Conservation (phyloP, 2,888 invertebrate species). For the Eupeodes luniger region DNA sequence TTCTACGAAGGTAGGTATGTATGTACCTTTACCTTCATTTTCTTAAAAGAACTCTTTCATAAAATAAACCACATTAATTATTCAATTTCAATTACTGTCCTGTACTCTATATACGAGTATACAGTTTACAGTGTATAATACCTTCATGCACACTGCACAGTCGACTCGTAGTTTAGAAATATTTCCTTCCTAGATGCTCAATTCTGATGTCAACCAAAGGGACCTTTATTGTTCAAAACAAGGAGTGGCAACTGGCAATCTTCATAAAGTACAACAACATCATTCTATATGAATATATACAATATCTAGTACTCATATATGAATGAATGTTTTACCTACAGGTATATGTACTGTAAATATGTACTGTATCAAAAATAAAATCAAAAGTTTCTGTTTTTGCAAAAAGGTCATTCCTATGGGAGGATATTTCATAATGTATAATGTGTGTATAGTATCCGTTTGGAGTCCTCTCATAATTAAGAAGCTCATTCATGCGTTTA, state of each 20-base stretch:
- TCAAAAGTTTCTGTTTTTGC: constrained; percentile 34
- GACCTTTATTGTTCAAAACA: constrained; percentile 9
- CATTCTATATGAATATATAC: constrained; percentile 23
- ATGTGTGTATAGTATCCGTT: neutral
- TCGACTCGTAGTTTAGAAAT: neutral
- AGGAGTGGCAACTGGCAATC: constrained; percentile 17
- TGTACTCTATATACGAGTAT: neutral
- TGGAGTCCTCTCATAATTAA: constrained; percentile 35
- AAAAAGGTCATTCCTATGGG: constrained; percentile 48
- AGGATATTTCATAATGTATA: constrained; percentile 5
- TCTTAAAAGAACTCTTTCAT: neutral
- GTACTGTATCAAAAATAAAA: constrained; percentile 17
- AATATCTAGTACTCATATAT: too few species aligned
- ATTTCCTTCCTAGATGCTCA: constrained; percentile 19
- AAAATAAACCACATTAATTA: constrained; percentile 45
- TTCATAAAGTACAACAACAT: constrained; percentile 29
- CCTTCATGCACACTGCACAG: neutral
- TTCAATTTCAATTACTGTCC: constrained; percentile 62
- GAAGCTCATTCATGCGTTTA: constrained; percentile 43
- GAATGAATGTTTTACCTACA: too few species aligned
- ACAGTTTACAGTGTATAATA: neutral
- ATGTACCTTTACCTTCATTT: neutral
- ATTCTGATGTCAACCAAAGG: constrained; percentile 11
- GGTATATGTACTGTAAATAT: too few species aligned
- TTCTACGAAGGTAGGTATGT: too few species aligned